phyloP scores from a whole-genome alignment of 2,888 invertebrate species.

The Lampropteryx suffumata region DNA sequence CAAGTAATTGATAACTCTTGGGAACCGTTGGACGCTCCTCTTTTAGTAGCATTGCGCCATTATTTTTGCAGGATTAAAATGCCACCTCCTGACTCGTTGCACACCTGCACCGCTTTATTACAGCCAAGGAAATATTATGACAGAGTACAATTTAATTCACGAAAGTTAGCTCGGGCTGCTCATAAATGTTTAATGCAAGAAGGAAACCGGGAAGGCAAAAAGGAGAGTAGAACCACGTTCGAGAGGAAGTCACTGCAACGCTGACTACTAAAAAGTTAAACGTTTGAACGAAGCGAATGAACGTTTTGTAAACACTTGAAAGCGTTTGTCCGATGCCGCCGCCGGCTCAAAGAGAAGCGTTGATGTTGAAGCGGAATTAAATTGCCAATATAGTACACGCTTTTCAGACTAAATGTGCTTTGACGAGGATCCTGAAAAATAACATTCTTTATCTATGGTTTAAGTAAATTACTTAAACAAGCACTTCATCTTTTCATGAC shows the following conservation, averaged over 20 bases:
- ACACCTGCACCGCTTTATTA: conserved; percentile 51
- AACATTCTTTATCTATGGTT: conserved; percentile 16
- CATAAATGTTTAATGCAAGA: conserved; percentile 19
- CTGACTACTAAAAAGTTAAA: conserved; percentile 32
- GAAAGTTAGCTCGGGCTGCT: conserved; percentile 17
- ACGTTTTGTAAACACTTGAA: conserved; percentile 49
- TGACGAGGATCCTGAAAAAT: conserved; percentile 47
- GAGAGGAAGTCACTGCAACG: conserved; percentile 15
- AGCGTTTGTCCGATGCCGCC: conserved; percentile 43
- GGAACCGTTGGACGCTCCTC: conserved; percentile 38
- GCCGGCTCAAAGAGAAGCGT: conserved; percentile 50
- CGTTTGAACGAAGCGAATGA: conserved; percentile 42
- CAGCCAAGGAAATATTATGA: conserved; percentile 36
- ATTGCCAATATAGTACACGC: conserved; percentile 59
- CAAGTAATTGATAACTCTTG: conserved; percentile 48
- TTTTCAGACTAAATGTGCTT: conserved; percentile 59
- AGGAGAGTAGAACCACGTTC: conserved; percentile 3
- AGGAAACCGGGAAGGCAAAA: conserved; percentile 12
- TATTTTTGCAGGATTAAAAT: conserved; percentile 55
- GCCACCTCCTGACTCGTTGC: conserved; percentile 40
- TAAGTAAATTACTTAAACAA: no score
- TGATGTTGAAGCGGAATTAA: conserved; percentile 54
- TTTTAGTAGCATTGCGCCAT: conserved; percentile 44
- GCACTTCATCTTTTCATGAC: no score
- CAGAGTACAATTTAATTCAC: conserved; percentile 25